These are phyloP conservation scores for Drosophila hamatofila DNA, from an alignment of 2,888 invertebrate genomes.

Conservation along the genomic window DNA sequence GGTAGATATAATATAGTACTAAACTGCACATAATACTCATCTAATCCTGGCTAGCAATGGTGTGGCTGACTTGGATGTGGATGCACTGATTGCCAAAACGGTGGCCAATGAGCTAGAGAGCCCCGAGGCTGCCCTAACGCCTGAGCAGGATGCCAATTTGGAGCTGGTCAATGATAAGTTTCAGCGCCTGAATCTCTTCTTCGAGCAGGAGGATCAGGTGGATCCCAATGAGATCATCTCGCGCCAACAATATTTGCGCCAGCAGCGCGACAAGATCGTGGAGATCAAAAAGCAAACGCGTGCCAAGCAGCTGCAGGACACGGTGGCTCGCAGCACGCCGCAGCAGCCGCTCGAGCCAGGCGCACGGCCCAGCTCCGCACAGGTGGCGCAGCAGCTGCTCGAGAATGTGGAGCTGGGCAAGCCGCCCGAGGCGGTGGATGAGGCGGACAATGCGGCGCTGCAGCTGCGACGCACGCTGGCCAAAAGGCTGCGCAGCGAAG, in stretches of 20 bases:
- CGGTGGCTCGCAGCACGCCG: conserved; percentile 85
- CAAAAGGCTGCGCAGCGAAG: conserved; percentile 93
- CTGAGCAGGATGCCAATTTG: conserved; percentile 71
- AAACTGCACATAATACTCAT: background rate
- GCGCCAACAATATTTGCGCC: conserved; percentile 93
- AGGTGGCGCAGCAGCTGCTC: conserved; percentile 89
- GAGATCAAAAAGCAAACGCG: conserved; percentile 95
- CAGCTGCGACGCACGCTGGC: conserved; percentile 94
- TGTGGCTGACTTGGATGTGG: conserved; percentile 64
- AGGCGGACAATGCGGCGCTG: conserved; percentile 86
- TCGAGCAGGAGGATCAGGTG: conserved; percentile 84
- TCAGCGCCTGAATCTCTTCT: conserved; percentile 85
- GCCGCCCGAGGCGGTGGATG: conserved; percentile 42
- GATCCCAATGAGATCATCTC: conserved; percentile 89
- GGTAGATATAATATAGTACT: conserved; percentile 31
- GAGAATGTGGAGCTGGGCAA: conserved; percentile 81
- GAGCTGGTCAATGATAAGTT: conserved; percentile 80
- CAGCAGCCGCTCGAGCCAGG: conserved; percentile 37
- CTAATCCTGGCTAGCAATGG: conserved; percentile 53
- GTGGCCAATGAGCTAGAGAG: conserved; percentile 79
- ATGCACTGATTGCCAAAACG: conserved; percentile 80
- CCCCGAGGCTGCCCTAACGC: conserved; percentile 80
- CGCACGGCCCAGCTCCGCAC: conserved; percentile 90
- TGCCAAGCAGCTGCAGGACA: conserved; percentile 90
- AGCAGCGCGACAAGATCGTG: conserved; percentile 95